phyloP scores from a whole-genome alignment of 2,113 vertebrate genomes.

The Corythornis vintsioides region DNA sequence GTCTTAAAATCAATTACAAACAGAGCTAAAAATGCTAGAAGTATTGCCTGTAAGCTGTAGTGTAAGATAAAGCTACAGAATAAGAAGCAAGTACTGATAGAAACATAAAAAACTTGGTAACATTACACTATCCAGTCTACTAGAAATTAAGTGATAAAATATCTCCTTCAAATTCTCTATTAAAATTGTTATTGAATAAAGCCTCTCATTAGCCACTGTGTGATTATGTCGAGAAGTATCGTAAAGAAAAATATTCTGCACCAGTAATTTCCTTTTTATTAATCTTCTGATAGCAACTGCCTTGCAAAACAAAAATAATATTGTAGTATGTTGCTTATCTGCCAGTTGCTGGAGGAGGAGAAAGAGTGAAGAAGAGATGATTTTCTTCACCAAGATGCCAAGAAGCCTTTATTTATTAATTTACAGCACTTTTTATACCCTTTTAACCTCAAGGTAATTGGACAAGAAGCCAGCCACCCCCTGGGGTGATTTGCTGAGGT shows the following conservation, averaged over 20 bases:
- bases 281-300: background rate
- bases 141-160: background rate
- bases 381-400: no score
- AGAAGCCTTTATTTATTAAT: no score
- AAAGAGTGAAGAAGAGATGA: no score
- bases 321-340: background rate
- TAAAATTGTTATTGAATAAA: background rate
- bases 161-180: background rate
- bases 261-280: background rate
- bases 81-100: background rate
- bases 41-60: background rate
- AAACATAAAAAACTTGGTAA: background rate
- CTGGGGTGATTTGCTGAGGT: no score
- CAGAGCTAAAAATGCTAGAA: background rate
- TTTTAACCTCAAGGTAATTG: no score
- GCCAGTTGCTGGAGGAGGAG: no score
- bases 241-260: background rate
- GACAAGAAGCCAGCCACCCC: no score
- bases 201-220: background rate
- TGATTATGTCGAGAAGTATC: background rate
- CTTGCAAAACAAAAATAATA: background rate
- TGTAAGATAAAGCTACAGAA: background rate
- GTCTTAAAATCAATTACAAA: background rate
- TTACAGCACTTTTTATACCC: no score
- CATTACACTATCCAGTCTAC: background rate